These are phyloP conservation scores for Diorhabda sublineata DNA, from an alignment of 1,140 invertebrate genomes.

Conservation along the genomic window DNA sequence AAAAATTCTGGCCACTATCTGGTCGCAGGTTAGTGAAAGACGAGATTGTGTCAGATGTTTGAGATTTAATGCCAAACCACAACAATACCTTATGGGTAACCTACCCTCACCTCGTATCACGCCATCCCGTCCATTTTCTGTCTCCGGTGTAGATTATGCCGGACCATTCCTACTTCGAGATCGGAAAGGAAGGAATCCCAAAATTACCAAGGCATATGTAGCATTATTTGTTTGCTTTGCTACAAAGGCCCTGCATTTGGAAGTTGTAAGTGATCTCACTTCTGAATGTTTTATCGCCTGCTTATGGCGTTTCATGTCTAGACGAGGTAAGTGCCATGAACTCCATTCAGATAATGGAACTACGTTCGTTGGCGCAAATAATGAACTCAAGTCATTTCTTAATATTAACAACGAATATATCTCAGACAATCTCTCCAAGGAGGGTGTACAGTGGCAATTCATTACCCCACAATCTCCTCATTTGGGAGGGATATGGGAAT, in stretches of 20 bases:
- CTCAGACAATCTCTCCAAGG: not conserved
- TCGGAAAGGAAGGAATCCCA: slow-evolving; percentile 27
- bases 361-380: slow-evolving; percentile 36
- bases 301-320: slow-evolving; percentile 39
- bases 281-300: slow-evolving; percentile 36
- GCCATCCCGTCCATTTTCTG: too few species aligned
- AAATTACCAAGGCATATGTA: slow-evolving; percentile 36
- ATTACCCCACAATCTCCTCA: slow-evolving; percentile 40
- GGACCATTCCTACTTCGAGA: slow-evolving; percentile 39
- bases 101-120: too few species aligned
- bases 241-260: slow-evolving; percentile 42
- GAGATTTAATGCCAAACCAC: too few species aligned
- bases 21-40: too few species aligned
- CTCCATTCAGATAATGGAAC: slow-evolving; percentile 39
- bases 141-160: too few species aligned
- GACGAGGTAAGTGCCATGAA: slow-evolving; percentile 18
- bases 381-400: slow-evolving; percentile 40
- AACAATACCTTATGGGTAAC: too few species aligned
- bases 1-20: too few species aligned
- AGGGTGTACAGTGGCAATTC: slow-evolving; percentile 20
- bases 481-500: slow-evolving; percentile 49
- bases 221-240: slow-evolving; percentile 41
- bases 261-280: slow-evolving; percentile 38
- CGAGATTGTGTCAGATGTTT: too few species aligned
- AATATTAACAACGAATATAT: slow-evolving; percentile 29